Evolutionary conservation across 2,797 vertebrate species (phyloP).

Genomic region (Gouania willdenowi): DNA sequence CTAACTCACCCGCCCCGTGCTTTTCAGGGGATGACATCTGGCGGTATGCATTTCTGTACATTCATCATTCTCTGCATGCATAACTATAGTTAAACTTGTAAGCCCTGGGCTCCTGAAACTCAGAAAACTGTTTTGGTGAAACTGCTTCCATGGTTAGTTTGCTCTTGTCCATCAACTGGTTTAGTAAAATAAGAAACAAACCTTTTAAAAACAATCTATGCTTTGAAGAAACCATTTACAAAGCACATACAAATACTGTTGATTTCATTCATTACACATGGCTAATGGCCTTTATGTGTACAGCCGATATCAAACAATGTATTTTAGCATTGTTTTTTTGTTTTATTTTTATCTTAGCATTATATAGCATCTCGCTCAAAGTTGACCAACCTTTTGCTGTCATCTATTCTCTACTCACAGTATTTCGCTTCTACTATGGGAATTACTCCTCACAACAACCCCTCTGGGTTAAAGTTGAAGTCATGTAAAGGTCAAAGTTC

Average conservation of each 20-base stretch:
- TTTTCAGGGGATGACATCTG: constrained; percentile 46
- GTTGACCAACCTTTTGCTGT: constrained; percentile 7
- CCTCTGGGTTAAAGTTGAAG: constrained; percentile 42
- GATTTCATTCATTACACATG: no score
- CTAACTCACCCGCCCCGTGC: constrained; percentile 24
- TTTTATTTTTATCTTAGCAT: background rate
- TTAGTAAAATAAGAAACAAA: constrained; percentile 16
- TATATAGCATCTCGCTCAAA: background rate
- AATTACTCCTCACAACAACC: constrained; percentile 16
- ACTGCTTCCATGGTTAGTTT: constrained; percentile 34
- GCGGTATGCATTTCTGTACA: constrained; percentile 27
- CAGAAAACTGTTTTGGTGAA: constrained; percentile 35
- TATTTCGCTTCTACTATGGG: constrained; percentile 19
- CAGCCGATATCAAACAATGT: no score
- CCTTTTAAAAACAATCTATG: background rate
- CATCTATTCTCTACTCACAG: constrained; percentile 20
- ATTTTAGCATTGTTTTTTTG: background rate
- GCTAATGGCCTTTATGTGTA: no score
- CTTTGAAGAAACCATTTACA: background rate
- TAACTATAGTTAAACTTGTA: constrained; percentile 42
- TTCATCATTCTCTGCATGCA: constrained; percentile 29
- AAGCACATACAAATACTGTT: no score
- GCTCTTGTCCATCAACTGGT: constrained; percentile 12
- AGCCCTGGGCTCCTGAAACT: constrained; percentile 60
- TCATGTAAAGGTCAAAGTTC: constrained; percentile 59